Percentiles rank a stretch among this genome's conserved stretches.
These are phyloP conservation scores for Arrhamphus sclerolepis DNA, from an alignment of 2,797 vertebrate species.

Conservation along the genomic window DNA sequence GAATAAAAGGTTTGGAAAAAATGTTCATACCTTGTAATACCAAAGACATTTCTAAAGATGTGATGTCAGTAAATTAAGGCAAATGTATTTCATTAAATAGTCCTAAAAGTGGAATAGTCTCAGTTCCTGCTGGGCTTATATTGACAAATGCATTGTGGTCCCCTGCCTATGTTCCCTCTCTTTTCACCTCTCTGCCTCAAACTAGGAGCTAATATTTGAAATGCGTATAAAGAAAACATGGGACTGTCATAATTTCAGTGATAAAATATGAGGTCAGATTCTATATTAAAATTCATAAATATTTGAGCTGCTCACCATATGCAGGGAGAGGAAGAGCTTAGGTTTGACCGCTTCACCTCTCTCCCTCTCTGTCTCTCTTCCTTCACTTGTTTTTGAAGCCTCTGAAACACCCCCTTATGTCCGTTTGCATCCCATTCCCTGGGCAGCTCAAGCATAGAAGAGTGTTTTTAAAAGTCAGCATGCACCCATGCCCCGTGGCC, in stretches of 20 bases:
- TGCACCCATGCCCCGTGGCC: conserved; percentile 55
- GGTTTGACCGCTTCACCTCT: conserved; percentile 47
- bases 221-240: conserved; percentile 26
- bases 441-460: conserved; percentile 76
- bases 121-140: neutral
- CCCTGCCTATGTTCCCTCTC: neutral
- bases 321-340: conserved; percentile 44
- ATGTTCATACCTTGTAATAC: too few relatives aligned
- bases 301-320: conserved; percentile 65
- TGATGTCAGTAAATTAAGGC: neutral
- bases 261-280: conserved; percentile 71
- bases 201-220: conserved; percentile 17
- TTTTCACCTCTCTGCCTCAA: conserved; percentile 11
- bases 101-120: neutral
- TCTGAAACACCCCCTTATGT: conserved; percentile 79
- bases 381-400: conserved; percentile 67
- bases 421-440: conserved; percentile 68
- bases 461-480: conserved; percentile 76
- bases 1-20: too few relatives aligned
- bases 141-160: neutral
- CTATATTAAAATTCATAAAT: conserved; percentile 78
- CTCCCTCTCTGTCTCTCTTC: conserved; percentile 31
- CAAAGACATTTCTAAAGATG: conserved; percentile 9
- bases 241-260: conserved; percentile 56
- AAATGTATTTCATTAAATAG: neutral